These are phyloP conservation scores for Idaea aversata DNA, from an alignment of 2,888 invertebrate species.

Conservation along the genomic window DNA sequence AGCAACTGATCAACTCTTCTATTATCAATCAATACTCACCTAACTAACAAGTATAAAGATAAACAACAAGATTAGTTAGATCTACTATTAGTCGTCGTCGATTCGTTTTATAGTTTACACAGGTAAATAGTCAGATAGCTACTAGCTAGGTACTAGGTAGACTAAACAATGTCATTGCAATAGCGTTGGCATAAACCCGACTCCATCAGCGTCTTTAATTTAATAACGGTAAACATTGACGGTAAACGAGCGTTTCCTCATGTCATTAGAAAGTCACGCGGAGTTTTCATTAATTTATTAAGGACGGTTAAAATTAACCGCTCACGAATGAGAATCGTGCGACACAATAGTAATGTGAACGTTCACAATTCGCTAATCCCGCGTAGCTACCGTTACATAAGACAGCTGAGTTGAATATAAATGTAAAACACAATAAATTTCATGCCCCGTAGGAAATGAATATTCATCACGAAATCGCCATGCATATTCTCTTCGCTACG, in stretches of 20 bases:
- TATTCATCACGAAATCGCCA: conserved; percentile 81
- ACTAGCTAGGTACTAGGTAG: not conserved
- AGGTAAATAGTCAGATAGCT: conserved; percentile 22
- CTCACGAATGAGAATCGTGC: conserved; percentile 64
- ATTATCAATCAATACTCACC: not conserved
- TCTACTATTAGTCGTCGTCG: conserved; percentile 6
- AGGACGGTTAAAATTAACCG: conserved; percentile 61
- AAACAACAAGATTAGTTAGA: not conserved
- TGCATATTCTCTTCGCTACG: conserved; percentile 78
- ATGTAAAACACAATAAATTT: conserved; percentile 81
- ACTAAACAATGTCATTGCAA: conserved; percentile 28
- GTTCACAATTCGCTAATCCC: conserved; percentile 78
- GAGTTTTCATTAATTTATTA: conserved; percentile 66
- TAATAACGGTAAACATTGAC: conserved; percentile 57
- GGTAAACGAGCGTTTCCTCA: conserved; percentile 51
- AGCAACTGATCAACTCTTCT: conserved; percentile 58
- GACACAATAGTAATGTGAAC: conserved; percentile 69
- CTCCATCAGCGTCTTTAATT: conserved; percentile 35
- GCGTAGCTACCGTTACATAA: conserved; percentile 79
- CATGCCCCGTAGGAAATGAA: conserved; percentile 81
- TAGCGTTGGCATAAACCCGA: conserved; percentile 31
- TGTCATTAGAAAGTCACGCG: conserved; percentile 63
- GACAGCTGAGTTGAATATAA: conserved; percentile 80
- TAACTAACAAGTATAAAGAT: not conserved
- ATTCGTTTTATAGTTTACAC: conserved; percentile 30